phyloP scores from a whole-genome alignment of 2,113 vertebrate species.

The Otus sunia region DNA sequence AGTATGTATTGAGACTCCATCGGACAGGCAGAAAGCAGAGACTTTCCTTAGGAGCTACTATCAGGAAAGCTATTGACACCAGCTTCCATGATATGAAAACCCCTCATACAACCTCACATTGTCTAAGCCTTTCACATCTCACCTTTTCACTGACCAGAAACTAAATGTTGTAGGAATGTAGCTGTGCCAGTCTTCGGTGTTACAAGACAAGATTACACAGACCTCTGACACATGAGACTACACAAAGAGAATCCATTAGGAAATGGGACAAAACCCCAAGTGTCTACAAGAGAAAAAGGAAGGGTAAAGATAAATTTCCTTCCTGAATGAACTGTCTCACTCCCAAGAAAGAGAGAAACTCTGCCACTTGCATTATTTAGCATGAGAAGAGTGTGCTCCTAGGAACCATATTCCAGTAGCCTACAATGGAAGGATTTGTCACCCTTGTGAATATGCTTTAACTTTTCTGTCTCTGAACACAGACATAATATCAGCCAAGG shows the following conservation, averaged over 20 bases:
- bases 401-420: not conserved
- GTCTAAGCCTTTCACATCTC: not conserved
- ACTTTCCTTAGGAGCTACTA: not conserved
- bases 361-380: not conserved
- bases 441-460: not conserved
- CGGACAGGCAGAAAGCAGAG: not conserved
- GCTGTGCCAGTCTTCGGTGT: not conserved
- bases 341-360: not conserved
- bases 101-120: not conserved
- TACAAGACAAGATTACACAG: not conserved
- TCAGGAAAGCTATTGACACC: not conserved
- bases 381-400: not conserved
- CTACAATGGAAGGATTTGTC: not conserved
- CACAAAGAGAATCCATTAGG: not conserved
- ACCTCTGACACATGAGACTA: not conserved
- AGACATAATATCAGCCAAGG: not conserved
- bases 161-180: not conserved
- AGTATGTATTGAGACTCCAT: not conserved
- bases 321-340: not conserved
- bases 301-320: not conserved
- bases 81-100: not conserved
- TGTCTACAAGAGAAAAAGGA: not conserved
- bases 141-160: not conserved
- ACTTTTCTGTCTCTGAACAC: not conserved
- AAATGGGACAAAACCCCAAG: not conserved